Conservation (phyloP, 2,113 vertebrate species). For the Coracopsis vasa region DNA sequence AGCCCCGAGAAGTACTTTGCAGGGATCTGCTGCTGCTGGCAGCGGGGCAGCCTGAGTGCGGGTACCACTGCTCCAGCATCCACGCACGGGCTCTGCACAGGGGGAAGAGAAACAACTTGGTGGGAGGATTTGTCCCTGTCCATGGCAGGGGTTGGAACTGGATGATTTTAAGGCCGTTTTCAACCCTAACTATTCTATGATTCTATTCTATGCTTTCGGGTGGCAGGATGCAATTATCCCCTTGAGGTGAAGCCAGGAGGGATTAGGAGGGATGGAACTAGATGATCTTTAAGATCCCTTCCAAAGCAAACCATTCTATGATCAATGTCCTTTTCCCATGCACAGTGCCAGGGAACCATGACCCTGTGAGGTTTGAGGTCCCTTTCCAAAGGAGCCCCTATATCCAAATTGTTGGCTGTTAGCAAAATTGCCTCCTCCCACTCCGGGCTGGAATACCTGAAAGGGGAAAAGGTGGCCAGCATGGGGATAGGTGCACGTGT, state of each 20-base stretch:
- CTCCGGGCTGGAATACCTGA: neutral
- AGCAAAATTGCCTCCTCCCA: neutral
- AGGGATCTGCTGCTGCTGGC: neutral
- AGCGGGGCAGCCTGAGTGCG: neutral
- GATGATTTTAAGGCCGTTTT: neutral
- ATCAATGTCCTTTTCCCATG: neutral
- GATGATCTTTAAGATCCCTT: neutral
- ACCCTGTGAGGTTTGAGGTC: fast-evolving
- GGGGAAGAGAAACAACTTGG: neutral
- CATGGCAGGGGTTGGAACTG: neutral
- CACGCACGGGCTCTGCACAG: fast-evolving
- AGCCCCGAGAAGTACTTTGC: neutral
- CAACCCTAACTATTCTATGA: neutral
- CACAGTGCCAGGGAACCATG: neutral
- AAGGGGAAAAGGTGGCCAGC: neutral
- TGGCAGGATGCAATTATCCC: neutral
- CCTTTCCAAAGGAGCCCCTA: fast-evolving
- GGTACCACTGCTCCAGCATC: neutral
- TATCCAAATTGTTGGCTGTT: fast-evolving
- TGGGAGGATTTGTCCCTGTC: neutral
- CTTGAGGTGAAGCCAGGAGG: neutral
- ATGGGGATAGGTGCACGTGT: fast-evolving
- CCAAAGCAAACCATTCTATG: neutral
- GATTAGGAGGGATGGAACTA: neutral
- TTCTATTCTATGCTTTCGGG: neutral